Conservation (phyloP, 2,113 vertebrate species). For the Oceanites oceanicus region DNA sequence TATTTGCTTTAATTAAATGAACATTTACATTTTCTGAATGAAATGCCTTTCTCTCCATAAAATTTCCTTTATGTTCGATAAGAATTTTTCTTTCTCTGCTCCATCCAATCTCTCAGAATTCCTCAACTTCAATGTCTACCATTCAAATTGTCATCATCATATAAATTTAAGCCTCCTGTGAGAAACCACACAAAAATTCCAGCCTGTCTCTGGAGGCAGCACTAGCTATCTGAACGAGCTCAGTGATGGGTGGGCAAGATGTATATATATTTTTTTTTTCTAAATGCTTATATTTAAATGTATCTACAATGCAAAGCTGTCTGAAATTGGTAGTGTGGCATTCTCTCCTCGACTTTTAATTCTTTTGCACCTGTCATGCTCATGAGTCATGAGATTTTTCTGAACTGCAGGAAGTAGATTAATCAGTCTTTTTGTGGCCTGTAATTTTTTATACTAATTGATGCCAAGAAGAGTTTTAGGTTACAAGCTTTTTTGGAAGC, state of each 20-base stretch:
- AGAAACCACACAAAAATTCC: background rate
- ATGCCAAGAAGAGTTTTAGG: background rate
- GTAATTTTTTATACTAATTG: constrained; percentile 1
- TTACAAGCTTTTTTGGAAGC: background rate
- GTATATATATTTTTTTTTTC: background rate
- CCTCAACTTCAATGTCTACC: background rate
- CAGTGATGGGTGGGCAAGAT: background rate
- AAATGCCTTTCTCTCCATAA: background rate
- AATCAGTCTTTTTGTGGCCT: constrained; percentile 8
- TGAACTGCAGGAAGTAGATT: background rate
- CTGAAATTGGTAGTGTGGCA: constrained; percentile 5
- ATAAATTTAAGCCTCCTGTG: background rate
- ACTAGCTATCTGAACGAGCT: background rate
- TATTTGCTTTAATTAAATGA: background rate
- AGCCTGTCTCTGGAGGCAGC: background rate
- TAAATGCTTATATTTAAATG: constrained; percentile 11
- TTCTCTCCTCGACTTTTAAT: background rate
- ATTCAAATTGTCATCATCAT: background rate
- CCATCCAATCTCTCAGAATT: background rate
- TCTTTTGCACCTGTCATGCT: constrained; percentile 31
- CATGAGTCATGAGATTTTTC: constrained; percentile 14
- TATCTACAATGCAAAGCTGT: constrained; percentile 5
- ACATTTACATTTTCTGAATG: background rate
- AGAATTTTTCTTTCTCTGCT: background rate
- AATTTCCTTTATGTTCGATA: background rate